These are phyloP conservation scores for Octopus bimaculoides DNA, from an alignment of 1,140 invertebrate species.

Conservation along the genomic window DNA sequence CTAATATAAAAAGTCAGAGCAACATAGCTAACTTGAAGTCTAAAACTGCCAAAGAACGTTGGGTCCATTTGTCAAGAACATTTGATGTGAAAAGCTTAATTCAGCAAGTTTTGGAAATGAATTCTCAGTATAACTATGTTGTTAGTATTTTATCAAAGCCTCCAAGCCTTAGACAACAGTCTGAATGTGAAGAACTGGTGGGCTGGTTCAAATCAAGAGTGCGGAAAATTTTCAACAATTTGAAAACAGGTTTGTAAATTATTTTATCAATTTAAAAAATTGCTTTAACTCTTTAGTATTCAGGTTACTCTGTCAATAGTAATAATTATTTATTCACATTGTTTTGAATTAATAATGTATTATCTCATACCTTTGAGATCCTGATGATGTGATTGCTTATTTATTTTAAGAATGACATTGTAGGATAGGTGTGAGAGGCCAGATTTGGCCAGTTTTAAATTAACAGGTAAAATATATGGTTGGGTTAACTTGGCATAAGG, in stretches of 20 bases:
- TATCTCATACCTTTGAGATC: too few relatives aligned
- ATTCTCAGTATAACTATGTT: slow-evolving; percentile 35
- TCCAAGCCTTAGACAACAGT: slow-evolving; percentile 28
- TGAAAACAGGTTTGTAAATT: neutral
- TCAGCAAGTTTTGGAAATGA: slow-evolving; percentile 19
- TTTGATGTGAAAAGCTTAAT: neutral
- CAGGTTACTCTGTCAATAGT: too few relatives aligned
- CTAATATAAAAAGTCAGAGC: too few relatives aligned
- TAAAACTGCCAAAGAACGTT: neutral
- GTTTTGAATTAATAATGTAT: too few relatives aligned
- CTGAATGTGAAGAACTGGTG: slow-evolving; percentile 36
- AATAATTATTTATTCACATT: too few relatives aligned
- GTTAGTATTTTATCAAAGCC: slow-evolving; percentile 33
- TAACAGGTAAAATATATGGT: too few relatives aligned
- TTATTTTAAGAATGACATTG: too few relatives aligned
- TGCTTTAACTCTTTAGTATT: too few relatives aligned
- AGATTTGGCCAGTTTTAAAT: too few relatives aligned
- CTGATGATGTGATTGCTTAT: too few relatives aligned
- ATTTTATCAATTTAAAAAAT: neutral
- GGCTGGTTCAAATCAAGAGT: slow-evolving; percentile 32
- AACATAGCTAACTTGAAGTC: neutral
- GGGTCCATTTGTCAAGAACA: neutral
- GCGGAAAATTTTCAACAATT: neutral
- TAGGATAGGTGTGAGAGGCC: too few relatives aligned
- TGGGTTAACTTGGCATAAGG: too few relatives aligned